These are phyloP conservation scores for Hoplostethus atlanticus DNA, from an alignment of 2,797 vertebrate species.

Conservation along the genomic window DNA sequence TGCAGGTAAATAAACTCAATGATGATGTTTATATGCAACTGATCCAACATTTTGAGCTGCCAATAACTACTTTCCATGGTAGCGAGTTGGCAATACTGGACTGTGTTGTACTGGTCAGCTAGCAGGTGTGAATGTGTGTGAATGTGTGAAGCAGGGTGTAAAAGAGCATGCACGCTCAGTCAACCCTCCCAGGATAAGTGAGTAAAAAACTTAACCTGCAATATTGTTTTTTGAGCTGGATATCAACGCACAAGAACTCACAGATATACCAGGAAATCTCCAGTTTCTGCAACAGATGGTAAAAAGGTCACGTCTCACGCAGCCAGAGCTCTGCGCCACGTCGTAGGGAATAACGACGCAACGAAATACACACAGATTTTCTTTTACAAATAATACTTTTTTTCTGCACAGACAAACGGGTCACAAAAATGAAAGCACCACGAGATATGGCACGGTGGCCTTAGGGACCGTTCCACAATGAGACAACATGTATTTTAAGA, in stretches of 20 bases:
- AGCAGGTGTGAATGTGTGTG: background rate
- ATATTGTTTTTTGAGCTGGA: background rate
- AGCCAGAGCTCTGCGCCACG: too few species aligned
- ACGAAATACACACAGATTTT: background rate
- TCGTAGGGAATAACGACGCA: too few species aligned
- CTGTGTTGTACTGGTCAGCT: background rate
- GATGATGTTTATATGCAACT: too few species aligned
- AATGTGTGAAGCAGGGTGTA: background rate
- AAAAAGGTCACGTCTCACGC: too few species aligned
- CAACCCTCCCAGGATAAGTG: background rate
- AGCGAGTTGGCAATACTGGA: too few species aligned
- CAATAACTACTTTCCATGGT: too few species aligned
- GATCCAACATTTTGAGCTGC: too few species aligned
- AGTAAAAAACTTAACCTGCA: too few species aligned
- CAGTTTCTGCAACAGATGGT: too few species aligned
- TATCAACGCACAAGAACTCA: background rate
- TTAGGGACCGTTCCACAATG: constrained; percentile 27
- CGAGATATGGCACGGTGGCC: constrained; percentile 1
- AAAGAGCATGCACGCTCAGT: background rate
- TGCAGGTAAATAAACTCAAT: too few species aligned
- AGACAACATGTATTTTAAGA: constrained; percentile 52
- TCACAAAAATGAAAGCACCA: background rate
- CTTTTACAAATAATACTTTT: too few species aligned
- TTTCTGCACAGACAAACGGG: background rate
- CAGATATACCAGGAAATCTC: too few species aligned